Evolutionary conservation across 2,113 vertebrate species (phyloP), one percentile per base, ranked within the genome.

Genomic region (Orycteropus afer): DNA sequence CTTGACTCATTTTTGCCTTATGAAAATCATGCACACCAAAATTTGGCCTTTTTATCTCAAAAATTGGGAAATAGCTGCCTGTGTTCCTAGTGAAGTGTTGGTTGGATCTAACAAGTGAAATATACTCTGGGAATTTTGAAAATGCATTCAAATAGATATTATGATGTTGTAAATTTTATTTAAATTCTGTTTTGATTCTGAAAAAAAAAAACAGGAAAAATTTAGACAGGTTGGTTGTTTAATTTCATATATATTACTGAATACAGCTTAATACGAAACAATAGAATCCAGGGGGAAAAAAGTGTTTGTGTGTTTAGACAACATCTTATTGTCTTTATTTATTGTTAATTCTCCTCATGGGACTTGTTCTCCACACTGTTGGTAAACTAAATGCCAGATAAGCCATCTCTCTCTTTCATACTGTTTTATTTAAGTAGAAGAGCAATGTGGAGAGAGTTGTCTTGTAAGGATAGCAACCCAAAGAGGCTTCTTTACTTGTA

Each of bases 291-390:
- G 69, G 32, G 34, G 8, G 32, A 10, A 77, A 59, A 80, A 89
- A 82, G n/a, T 78, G 51, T 89, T 65, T 29, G 17, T 92, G 53
- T 95, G 5, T 79, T 92, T 92, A 85, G 88, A 89, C 13, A 86
- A 3, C 47, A 69, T 78, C 63, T 86, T 55, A 86, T 79, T 85
- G 32, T 93, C 34, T 82, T 95, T 93, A 79, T 88, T 95, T 92
- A 71, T 91, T 73, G 59, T 63, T 86, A 51, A 88, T 90, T 93
- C 59, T 95, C 53, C 73, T 90, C 57, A 0, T 67, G 90, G 88
- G 91, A 81, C 1, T 61, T 90, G 81, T 96, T 96, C 45, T 53
- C 67, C 49, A 61, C 32, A 82, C 22, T 23, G 27, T 18, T 67
- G 27, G 59, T 69, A 22, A 91, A 73, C 78, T 77, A 82, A 77